These are phyloP conservation scores for Mustela erminea DNA, from an alignment of 2,797 vertebrate genomes.

Conservation along the genomic window DNA sequence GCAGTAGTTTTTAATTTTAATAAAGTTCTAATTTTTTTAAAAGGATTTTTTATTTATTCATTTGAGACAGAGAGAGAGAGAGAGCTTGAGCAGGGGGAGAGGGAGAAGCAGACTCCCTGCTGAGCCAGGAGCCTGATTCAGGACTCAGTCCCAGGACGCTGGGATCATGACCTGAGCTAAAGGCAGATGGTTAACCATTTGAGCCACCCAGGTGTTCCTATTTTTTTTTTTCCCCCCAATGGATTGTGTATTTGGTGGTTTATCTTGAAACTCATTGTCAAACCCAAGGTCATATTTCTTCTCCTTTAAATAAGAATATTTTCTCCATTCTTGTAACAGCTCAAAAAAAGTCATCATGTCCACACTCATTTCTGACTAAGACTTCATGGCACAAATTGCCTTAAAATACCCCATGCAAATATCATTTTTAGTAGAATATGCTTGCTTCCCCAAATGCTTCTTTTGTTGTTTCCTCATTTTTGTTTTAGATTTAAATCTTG, in stretches of 20 bases:
- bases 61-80: no score
- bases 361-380: not conserved
- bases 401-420: not conserved
- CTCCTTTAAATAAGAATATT: constrained; percentile 25
- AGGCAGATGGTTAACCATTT: no score
- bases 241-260: not conserved
- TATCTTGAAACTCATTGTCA: not conserved
- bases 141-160: no score
- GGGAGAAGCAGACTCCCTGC: no score
- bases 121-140: no score
- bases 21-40: not conserved
- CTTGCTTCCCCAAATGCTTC: constrained; percentile 23
- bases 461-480: constrained; percentile 45
- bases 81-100: no score
- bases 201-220: not conserved
- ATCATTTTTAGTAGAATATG: constrained; percentile 49
- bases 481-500: constrained; percentile 58
- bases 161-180: no score
- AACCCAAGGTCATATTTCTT: not conserved
- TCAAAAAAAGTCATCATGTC: not conserved
- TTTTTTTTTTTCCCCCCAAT: not conserved
- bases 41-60: no score
- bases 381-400: not conserved
- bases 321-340: not conserved
- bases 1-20: constrained; percentile 22